Conservation (phyloP, 1,140 invertebrate species). For the Megalopta genalis region DNA sequence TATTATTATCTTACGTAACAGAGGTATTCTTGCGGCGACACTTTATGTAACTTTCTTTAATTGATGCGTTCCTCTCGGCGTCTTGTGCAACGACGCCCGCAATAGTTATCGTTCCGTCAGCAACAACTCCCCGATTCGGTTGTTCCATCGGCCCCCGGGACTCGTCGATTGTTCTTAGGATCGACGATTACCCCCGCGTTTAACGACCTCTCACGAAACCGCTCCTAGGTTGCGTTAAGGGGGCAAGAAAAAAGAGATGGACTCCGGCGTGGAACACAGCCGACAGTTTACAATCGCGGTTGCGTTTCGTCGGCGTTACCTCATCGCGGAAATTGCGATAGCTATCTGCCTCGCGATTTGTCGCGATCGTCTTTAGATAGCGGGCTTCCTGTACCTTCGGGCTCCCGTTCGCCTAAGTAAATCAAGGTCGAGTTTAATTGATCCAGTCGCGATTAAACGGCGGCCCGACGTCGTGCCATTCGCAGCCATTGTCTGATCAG, state of each 20-base stretch:
- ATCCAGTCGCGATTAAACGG: constrained; percentile 28
- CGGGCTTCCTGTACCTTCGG: constrained; percentile 28
- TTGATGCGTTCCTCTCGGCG: background rate
- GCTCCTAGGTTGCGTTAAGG: background rate
- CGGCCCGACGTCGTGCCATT: background rate
- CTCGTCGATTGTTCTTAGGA: background rate
- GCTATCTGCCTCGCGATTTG: constrained; percentile 48
- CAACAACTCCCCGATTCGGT: no score
- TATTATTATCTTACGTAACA: background rate
- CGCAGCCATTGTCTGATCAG: background rate
- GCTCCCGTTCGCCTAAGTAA: constrained; percentile 14
- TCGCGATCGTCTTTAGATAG: constrained; percentile 47
- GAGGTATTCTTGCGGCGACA: no score
- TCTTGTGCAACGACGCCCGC: background rate
- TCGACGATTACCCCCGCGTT: background rate
- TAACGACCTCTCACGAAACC: background rate
- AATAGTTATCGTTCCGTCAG: background rate
- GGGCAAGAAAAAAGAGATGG: constrained; percentile 11
- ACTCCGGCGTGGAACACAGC: constrained; percentile 9
- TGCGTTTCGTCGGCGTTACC: constrained; percentile 30
- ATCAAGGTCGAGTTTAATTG: constrained; percentile 32
- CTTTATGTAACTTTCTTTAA: constrained; percentile 17
- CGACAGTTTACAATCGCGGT: constrained; percentile 21
- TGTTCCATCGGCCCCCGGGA: background rate
- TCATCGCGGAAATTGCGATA: constrained; percentile 58